Evolutionary conservation across 23 tunicate genomes (phyloP), one percentile per base, ranked within the genome.

Genomic region (Trididemnum miniatum): DNA sequence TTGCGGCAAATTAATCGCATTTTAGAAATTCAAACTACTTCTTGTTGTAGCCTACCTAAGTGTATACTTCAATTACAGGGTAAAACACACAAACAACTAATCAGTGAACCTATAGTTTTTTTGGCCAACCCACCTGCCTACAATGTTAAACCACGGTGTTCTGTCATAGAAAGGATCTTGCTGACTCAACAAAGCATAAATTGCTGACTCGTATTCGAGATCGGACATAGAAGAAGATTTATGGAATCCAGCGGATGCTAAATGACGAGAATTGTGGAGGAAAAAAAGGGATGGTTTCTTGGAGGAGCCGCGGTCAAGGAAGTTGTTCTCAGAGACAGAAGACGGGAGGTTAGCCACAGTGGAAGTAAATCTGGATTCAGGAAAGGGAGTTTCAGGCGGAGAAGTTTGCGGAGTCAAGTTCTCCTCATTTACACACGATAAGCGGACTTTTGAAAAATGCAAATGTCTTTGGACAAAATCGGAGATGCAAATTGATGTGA

Each of bases 101-200:
- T n/a, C n/a, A n/a, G n/a, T n/a, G n/a, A n/a, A n/a, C n/a, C n/a
- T n/a, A n/a, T n/a, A n/a, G n/a, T n/a, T n/a, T n/a, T n/a, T n/a
- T n/a, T n/a, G n/a, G n/a, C n/a, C n/a, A n/a, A n/a, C 85, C 54
- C 57, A 91, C 97, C 97, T 91, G 59, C 97, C 97, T 1, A 91
- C 97, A 22, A 91, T 86, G 50, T 71, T 79, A 63, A 86, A 91
- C 97, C 97, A 91, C 1, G 97, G 97, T 18, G 97, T 91, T 0
- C 97, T 81, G 74, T 91, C 97, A 50, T 91, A 91, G 71, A 91
- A 91, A 12, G 97, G 97, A 52, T 91, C 97, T 44, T 91, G 97
- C 80, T 91, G 97, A 77, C 97, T 91, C 81, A 91, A 87, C 84
- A 91, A 69, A 36, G 89, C 85, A 38, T 91, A 91, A 82, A 91